phyloP scores from a whole-genome alignment of 2,113 vertebrate genomes.

The Pleuronectes platessa region DNA sequence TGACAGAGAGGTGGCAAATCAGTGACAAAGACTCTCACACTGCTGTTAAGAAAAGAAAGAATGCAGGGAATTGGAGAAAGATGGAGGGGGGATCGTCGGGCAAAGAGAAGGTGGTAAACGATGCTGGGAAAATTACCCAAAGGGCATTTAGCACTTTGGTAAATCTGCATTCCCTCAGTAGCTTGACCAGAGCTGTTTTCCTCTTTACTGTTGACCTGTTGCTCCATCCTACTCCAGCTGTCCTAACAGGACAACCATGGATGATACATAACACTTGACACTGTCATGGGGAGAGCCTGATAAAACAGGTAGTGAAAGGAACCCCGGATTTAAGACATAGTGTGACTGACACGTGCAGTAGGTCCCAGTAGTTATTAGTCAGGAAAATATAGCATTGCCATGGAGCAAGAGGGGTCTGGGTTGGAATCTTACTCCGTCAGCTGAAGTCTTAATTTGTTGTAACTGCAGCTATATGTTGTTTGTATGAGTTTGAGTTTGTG shows the following conservation, averaged over 20 bases:
- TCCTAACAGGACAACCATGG: neutral
- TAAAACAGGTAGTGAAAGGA: neutral
- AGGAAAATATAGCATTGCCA: too few species aligned
- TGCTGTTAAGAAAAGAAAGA: conserved; percentile 76
- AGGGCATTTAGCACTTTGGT: conserved; percentile 55
- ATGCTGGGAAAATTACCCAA: conserved; percentile 57
- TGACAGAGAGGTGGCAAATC: conserved; percentile 38
- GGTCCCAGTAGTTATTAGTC: too few species aligned
- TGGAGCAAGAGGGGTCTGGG: neutral
- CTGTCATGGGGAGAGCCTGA: neutral
- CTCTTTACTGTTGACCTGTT: neutral
- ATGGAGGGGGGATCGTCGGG: conserved; percentile 39
- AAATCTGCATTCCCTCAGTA: conserved; percentile 67
- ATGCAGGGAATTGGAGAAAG: conserved; percentile 72
- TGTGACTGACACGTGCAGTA: too few species aligned
- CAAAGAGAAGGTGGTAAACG: conserved; percentile 49
- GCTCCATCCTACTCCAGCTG: neutral
- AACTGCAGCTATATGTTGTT: too few species aligned
- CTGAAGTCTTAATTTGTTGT: too few species aligned
- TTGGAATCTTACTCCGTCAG: neutral
- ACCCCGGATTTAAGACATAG: neutral
- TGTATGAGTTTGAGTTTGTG: too few species aligned
- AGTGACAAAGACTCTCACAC: conserved; percentile 58
- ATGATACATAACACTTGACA: neutral
- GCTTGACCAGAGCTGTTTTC: conserved; percentile 22